These are phyloP conservation scores for Cassiopea xamachana DNA, from an alignment of 30 jellyfish, hydroid and myxozoan species.

Conservation along the genomic window DNA sequence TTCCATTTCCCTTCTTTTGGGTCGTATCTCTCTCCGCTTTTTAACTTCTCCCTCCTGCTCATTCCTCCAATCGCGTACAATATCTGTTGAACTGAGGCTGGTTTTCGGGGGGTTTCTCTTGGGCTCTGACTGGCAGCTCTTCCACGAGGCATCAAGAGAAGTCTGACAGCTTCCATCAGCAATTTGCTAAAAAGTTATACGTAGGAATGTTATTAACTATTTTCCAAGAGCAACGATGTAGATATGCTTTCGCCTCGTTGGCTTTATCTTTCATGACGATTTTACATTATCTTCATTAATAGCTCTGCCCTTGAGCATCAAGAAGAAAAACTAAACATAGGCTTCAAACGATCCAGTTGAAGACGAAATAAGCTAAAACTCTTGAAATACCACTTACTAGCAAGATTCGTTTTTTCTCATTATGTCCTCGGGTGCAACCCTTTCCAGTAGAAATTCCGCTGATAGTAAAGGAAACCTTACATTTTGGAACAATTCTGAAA, in stretches of 20 bases:
- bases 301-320: too few species aligned
- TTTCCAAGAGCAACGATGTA: not conserved
- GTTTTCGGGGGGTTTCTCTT: conserved; percentile 88
- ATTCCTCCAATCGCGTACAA: conserved; percentile 97
- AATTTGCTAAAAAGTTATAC: conserved; percentile 62
- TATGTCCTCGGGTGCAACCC: conserved; percentile 91
- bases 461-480: conserved; percentile 91
- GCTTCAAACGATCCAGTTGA: not conserved
- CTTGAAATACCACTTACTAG: conserved; percentile 56
- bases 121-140: conserved; percentile 67
- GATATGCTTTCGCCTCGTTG: too few species aligned
- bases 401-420: conserved; percentile 81
- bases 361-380: not conserved
- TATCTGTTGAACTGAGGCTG: conserved; percentile 85
- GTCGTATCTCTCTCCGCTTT: conserved; percentile 95
- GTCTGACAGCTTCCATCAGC: conserved; percentile 79
- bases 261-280: too few species aligned
- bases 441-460: conserved; percentile 88
- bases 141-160: conserved; percentile 73
- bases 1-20: conserved; percentile 99
- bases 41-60: conserved; percentile 93
- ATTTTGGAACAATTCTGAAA: conserved; percentile 80
- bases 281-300: too few species aligned
- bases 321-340: too few species aligned
- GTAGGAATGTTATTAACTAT: too few species aligned